Conservation (phyloP, 2,888 invertebrate species). For the Bombylius discolor region DNA sequence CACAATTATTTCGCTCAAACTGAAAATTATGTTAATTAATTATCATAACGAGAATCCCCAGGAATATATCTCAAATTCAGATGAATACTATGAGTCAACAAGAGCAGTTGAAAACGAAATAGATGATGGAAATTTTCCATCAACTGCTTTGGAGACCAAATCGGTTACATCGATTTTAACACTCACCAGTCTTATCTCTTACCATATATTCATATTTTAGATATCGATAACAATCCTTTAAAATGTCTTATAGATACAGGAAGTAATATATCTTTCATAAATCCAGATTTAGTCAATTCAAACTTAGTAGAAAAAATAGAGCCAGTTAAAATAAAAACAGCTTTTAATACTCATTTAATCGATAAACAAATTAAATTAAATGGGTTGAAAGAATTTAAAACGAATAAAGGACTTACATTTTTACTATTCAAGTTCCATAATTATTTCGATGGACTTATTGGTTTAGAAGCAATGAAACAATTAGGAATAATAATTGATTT, state of each 20-base stretch:
- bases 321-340: too few species aligned
- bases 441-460: slow-evolving; percentile 5
- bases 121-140: slow-evolving; percentile 5
- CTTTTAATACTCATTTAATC: too few species aligned
- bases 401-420: slow-evolving; percentile 2
- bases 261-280: slow-evolving; percentile 3
- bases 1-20: neutral
- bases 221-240: neutral
- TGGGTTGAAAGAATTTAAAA: slow-evolving; percentile 9
- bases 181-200: slow-evolving; percentile 6
- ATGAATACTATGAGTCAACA: neutral
- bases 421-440: slow-evolving; percentile 14
- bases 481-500: too few species aligned
- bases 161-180: slow-evolving; percentile 4
- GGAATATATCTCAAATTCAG: neutral
- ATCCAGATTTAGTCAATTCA: neutral
- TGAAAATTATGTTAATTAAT: neutral
- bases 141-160: slow-evolving; percentile 1
- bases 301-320: too few species aligned
- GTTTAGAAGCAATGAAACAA: too few species aligned
- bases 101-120: neutral
- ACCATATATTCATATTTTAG: slow-evolving; percentile 2
- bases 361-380: too few species aligned
- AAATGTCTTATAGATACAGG: slow-evolving; percentile 4
- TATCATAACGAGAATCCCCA: too few species aligned